phyloP scores from a whole-genome alignment of 2,888 invertebrate species.

The Myopa testacea region DNA sequence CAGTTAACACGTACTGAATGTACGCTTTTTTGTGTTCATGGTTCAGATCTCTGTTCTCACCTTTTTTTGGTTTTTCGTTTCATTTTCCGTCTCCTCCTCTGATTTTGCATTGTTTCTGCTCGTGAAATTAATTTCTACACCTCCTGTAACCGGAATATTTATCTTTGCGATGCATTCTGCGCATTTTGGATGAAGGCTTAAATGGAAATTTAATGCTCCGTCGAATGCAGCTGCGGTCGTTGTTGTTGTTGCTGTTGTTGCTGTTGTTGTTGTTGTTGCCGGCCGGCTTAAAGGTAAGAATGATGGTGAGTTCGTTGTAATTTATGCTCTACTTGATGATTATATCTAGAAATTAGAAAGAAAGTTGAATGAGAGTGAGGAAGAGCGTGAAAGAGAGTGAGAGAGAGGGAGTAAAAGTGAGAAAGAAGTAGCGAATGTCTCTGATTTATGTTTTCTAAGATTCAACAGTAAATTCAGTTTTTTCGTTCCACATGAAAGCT shows the following conservation, averaged over 20 bases:
- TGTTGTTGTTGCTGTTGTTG: neutral
- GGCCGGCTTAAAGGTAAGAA: conserved; percentile 4
- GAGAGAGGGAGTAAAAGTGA: too few relatives aligned
- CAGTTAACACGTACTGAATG: neutral
- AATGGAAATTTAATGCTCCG: conserved; percentile 47
- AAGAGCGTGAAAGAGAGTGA: too few relatives aligned
- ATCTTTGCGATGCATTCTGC: conserved; percentile 25
- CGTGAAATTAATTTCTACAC: conserved; percentile 26
- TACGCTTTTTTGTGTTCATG: conserved; percentile 10
- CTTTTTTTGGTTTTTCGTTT: neutral
- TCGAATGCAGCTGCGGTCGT: conserved; percentile 28
- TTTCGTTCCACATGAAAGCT: too few relatives aligned
- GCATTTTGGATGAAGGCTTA: conserved; percentile 43
- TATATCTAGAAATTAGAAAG: conserved; percentile 17
- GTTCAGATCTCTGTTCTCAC: neutral
- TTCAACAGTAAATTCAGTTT: too few relatives aligned
- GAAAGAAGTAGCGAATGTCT: too few relatives aligned
- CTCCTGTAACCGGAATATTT: conserved; percentile 31
- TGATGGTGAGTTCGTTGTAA: neutral
- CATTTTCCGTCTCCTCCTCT: neutral
- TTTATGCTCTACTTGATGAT: conserved; percentile 26
- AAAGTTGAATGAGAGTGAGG: too few relatives aligned
- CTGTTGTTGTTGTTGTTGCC: conserved; percentile 6
- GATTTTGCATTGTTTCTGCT: neutral
- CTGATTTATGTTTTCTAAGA: too few relatives aligned